These are phyloP conservation scores for Cyclina sinensis DNA, from an alignment of 1,140 invertebrate species.

Conservation along the genomic window DNA sequence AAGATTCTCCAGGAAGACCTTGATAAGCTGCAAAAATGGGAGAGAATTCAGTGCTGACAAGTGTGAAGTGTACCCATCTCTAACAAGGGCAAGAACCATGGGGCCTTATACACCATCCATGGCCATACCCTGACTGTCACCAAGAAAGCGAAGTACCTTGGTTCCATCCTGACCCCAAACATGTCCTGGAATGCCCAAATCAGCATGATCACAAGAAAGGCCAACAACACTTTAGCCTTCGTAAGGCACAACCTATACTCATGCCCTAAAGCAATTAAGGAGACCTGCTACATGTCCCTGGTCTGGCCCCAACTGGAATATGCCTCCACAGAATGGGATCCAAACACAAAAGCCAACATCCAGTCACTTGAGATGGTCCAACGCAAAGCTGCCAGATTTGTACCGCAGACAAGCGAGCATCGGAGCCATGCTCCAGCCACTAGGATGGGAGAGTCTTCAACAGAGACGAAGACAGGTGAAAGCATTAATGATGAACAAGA, in stretches of 20 bases:
- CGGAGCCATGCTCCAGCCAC: too few relatives aligned
- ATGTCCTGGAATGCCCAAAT: not conserved
- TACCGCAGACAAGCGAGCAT: too few relatives aligned
- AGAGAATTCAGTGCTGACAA: conserved; percentile 45
- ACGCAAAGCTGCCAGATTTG: not conserved
- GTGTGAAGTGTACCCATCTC: conserved; percentile 31
- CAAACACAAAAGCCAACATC: not conserved
- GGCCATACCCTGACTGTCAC: not conserved
- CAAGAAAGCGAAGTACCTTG: conserved; percentile 1
- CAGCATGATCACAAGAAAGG: not conserved
- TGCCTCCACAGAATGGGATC: not conserved
- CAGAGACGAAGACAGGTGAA: too few relatives aligned
- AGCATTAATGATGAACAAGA: too few relatives aligned
- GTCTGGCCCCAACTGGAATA: not conserved
- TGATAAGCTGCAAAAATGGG: conserved; percentile 14
- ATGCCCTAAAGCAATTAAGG: not conserved
- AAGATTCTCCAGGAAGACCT: not conserved
- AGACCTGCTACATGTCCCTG: not conserved
- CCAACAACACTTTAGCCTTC: too few relatives aligned
- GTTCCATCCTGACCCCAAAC: not conserved
- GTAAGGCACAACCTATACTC: not conserved
- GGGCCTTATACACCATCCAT: not conserved
- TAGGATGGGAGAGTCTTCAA: too few relatives aligned
- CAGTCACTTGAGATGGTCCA: not conserved
- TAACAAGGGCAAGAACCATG: conserved; percentile 17